A percentile compares a stretch with the other conserved stretches of the same genome.
These are phyloP conservation scores for Aplidium turbinatum DNA, from an alignment of 23 tunicate genomes.

Conservation along the genomic window DNA sequence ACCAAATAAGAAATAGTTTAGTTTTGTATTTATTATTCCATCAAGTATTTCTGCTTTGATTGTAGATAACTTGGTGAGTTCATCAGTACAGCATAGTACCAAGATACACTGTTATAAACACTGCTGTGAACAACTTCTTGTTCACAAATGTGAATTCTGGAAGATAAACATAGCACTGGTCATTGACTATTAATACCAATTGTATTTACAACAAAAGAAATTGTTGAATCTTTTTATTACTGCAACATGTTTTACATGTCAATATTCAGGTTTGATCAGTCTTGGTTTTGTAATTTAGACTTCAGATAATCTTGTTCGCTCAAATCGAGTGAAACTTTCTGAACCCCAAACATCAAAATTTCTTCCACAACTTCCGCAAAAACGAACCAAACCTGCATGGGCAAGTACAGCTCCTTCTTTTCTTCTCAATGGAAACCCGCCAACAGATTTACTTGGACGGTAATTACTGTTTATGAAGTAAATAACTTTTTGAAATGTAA, in stretches of 20 bases:
- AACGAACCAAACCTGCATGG: conserved; percentile 92
- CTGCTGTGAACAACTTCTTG: too few relatives aligned
- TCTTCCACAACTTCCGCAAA: conserved; percentile 91
- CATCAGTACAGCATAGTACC: too few relatives aligned
- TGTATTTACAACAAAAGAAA: too few relatives aligned
- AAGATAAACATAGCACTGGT: too few relatives aligned
- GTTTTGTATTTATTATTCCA: too few relatives aligned
- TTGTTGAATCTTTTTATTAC: neutral
- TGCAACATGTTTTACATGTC: neutral
- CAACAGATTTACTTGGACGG: conserved; percentile 83
- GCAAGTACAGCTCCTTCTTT: conserved; percentile 88
- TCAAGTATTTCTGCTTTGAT: too few relatives aligned
- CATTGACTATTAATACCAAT: too few relatives aligned
- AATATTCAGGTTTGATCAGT: neutral
- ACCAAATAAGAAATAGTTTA: too few relatives aligned
- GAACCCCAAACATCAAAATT: conserved; percentile 76
- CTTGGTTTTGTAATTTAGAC: neutral
- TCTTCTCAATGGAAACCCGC: conserved; percentile 74
- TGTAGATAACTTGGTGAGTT: too few relatives aligned
- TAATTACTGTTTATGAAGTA: conserved; percentile 5
- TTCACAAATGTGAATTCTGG: too few relatives aligned
- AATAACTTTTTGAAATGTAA: neutral
- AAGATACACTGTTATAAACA: too few relatives aligned
- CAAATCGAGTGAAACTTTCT: conserved; percentile 63
- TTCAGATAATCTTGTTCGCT: conserved; percentile 3